These are phyloP conservation scores for Eulemur rubriventer DNA, from an alignment of 2,797 vertebrate species.

Conservation along the genomic window DNA sequence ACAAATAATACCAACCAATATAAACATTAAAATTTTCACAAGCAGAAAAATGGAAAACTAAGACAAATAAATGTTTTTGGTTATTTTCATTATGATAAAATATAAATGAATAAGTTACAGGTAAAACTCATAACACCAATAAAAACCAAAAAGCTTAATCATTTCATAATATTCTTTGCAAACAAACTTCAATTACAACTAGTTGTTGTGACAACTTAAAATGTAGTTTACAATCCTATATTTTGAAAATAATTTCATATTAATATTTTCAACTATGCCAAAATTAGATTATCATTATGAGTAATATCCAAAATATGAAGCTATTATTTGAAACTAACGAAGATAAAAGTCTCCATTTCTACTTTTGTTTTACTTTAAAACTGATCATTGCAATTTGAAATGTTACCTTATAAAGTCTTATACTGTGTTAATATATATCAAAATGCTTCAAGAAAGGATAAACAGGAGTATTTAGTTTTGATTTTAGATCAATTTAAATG, in stretches of 20 bases:
- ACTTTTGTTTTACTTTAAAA: conserved; percentile 16
- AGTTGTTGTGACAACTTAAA: neutral
- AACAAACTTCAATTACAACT: conserved; percentile 4
- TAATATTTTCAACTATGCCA: neutral
- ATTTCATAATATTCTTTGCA: neutral
- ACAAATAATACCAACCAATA: neutral
- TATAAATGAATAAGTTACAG: neutral
- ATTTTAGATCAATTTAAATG: neutral
- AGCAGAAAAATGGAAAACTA: neutral
- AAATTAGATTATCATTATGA: neutral
- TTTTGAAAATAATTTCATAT: neutral
- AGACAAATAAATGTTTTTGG: neutral
- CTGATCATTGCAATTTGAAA: neutral
- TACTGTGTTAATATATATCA: neutral
- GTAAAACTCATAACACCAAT: neutral
- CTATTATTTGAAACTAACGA: neutral
- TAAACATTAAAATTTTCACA: neutral
- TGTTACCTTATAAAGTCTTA: neutral
- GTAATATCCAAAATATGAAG: neutral
- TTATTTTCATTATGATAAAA: neutral
- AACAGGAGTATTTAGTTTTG: neutral
- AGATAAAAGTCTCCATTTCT: neutral
- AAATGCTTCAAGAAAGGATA: neutral
- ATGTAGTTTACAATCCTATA: neutral
- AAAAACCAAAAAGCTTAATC: neutral